phyloP scores from a whole-genome alignment of 2,113 vertebrate species.

The Clarias gariepinus region DNA sequence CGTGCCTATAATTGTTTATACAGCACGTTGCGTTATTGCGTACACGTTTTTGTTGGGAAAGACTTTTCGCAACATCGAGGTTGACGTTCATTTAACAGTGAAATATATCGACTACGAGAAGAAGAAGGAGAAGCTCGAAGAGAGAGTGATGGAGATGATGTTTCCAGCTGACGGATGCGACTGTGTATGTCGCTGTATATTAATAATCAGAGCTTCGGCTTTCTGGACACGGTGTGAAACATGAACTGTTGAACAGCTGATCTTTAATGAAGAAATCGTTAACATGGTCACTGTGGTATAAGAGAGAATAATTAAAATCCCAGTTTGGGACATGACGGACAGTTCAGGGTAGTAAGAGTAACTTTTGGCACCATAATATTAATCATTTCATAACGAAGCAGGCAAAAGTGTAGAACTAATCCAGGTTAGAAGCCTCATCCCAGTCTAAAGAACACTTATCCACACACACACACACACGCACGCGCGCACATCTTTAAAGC shows the following conservation, averaged over 20 bases:
- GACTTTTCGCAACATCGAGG: background rate
- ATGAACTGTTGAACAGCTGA: background rate
- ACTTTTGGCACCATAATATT: background rate
- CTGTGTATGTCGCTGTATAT: background rate
- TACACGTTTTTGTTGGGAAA: no score
- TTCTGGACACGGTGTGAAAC: background rate
- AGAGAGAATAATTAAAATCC: background rate
- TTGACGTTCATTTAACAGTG: background rate
- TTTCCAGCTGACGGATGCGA: background rate
- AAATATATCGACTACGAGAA: background rate
- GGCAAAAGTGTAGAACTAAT: background rate
- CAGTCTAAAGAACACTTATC: background rate
- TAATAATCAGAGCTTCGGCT: no score
- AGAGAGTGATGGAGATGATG: background rate
- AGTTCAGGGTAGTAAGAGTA: background rate
- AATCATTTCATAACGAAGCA: background rate
- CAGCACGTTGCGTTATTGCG: background rate
- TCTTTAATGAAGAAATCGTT: no score
- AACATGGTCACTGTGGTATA: background rate
- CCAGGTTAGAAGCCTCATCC: background rate
- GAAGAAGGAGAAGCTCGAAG: background rate
- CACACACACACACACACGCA: background rate
- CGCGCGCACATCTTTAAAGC: background rate
- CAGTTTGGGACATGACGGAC: no score
- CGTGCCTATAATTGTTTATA: background rate